Conservation (phyloP, 2,888 invertebrate genomes). For the Hesperia comma region DNA sequence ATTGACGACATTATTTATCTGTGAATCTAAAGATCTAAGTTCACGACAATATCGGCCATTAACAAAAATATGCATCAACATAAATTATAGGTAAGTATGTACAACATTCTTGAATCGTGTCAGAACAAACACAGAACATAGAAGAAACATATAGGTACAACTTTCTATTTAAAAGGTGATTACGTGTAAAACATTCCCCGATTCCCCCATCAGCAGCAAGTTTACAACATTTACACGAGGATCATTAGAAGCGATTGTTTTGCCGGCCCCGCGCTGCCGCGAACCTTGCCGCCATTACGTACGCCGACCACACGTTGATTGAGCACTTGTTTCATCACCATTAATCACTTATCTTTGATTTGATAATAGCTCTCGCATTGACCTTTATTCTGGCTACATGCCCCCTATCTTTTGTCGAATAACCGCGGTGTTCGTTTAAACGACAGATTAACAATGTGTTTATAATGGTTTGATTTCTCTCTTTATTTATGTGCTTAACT, state of each 20-base stretch:
- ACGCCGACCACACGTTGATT: constrained; percentile 74
- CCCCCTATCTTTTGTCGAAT: constrained; percentile 1
- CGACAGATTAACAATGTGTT: too few relatives aligned
- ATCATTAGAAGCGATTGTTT: constrained; percentile 77
- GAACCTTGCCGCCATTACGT: constrained; percentile 50
- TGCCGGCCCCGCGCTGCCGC: constrained; percentile 51
- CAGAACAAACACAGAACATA: background rate
- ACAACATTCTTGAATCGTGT: too few relatives aligned
- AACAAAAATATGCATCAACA: too few relatives aligned
- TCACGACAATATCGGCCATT: too few relatives aligned
- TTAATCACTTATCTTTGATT: constrained; percentile 54
- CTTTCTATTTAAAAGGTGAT: constrained; percentile 8
- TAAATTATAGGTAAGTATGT: too few relatives aligned
- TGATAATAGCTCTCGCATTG: constrained; percentile 34
- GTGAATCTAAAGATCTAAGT: too few relatives aligned
- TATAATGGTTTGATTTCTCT: too few relatives aligned
- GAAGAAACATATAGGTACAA: too few relatives aligned
- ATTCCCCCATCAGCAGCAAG: constrained; percentile 38
- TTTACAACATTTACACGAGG: constrained; percentile 41
- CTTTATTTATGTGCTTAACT: too few relatives aligned
- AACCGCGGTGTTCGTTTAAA: too few relatives aligned
- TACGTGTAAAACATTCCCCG: constrained; percentile 26
- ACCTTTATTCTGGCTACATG: background rate
- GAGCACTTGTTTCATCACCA: constrained; percentile 70
- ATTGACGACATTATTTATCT: too few relatives aligned